Base-by-base conservation (phyloP, 2,797 vertebrate species). In the Cyprinella venusta region DNA sequence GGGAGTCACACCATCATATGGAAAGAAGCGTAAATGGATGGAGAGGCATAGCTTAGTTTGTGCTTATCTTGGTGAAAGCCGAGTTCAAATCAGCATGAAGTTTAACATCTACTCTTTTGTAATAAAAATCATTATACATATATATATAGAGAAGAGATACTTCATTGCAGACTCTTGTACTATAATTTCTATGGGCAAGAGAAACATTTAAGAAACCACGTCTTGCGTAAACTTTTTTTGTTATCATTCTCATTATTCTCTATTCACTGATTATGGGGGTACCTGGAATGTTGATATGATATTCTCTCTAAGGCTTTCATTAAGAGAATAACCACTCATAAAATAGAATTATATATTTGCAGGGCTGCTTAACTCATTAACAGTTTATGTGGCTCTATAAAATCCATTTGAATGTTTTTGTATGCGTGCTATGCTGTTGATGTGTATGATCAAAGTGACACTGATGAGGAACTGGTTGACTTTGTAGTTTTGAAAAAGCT, bases 261-360 rank as follows among this genome's bases (percentile, higher is more conserved):
- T 63, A 30, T 56, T 61, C 16, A n/a, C 30, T 77, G 65, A 78
- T 71, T 33, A 69, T 77, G 52, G 50, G 54, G 13, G 21, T 79
- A 70, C 54, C 52, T 79, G 67, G 36, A 74, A 72, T 79, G 68
- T 36, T 79, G 33, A 61, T 63, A 61, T 64, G 21, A 63, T 64
- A 33, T 83, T 78, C 15, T 83, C 75, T 78, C 75, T 76, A 19
- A 69, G 24, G 50, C 48, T 33, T 68, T 68, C 50, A 68, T 68
- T 69, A 76, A 76, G 42, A 67, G 12, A 68, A 71, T 18, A 67
- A 64, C 36, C 63, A 38, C 48, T 54, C 63, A 61, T 15, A 63
- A 61, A 56, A 70, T 38, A 52, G 42, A 72, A 40, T 38, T 59
- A 30, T 33, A 52, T 75, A 82, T 75, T 75, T 82, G 38, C 6